Percentiles rank a stretch among this genome's conserved stretches.
Evolutionary conservation across 2,113 vertebrate species (phyloP).

Genomic region (Mus pahari): DNA sequence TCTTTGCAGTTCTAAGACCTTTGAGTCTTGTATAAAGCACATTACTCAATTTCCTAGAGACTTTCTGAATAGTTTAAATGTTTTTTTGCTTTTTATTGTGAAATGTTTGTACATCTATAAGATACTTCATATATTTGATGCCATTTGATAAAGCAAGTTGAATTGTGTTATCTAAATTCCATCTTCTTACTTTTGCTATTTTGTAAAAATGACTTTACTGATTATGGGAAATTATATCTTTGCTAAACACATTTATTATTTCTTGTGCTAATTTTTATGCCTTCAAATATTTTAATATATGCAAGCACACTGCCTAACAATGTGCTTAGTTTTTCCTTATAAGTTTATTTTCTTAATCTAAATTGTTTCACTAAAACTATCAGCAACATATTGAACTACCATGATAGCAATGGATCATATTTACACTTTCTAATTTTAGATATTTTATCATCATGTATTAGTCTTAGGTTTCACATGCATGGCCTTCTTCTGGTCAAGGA

Average conservation of each 20-base stretch:
- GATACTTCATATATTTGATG: constrained; percentile 13
- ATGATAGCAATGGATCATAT: not conserved
- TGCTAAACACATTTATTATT: not conserved
- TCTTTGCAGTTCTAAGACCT: not conserved
- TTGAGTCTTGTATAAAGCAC: not conserved
- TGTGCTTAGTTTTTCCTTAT: not conserved
- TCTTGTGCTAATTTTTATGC: not conserved
- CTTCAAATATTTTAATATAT: not conserved
- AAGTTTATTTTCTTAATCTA: not conserved
- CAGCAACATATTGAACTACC: not conserved
- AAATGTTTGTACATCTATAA: not conserved
- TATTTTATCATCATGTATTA: not conserved
- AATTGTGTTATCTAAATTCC: not conserved
- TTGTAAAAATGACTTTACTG: not conserved
- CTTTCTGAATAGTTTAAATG: not conserved
- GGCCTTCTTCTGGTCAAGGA: not conserved
- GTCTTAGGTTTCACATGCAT: not conserved
- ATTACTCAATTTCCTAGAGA: not conserved
- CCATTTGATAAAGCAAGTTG: not conserved
- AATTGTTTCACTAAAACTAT: not conserved
- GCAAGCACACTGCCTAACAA: not conserved
- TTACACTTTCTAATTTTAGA: not conserved
- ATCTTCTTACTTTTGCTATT: not conserved
- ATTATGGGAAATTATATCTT: not conserved
- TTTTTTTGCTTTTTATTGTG: not conserved